phyloP scores from a whole-genome alignment of 1,140 invertebrate species.

The Odontomachus brunneus region DNA sequence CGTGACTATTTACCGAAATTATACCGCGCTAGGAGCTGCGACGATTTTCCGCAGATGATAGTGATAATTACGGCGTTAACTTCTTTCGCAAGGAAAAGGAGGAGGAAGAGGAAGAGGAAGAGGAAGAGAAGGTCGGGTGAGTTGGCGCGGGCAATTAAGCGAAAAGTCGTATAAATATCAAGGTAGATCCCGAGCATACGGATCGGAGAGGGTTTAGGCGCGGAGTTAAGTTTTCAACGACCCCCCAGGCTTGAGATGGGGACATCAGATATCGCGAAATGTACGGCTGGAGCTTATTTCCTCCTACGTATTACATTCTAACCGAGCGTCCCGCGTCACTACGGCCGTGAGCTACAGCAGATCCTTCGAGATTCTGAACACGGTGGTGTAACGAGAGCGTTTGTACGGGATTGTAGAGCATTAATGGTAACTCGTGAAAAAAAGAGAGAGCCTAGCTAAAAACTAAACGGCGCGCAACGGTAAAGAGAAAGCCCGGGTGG shows the following conservation, averaged over 20 bases:
- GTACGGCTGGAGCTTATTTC: conserved; percentile 78
- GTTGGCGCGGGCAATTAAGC: conserved; percentile 75
- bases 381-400: conserved; percentile 12
- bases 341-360: conserved; percentile 36
- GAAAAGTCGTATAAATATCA: conserved; percentile 78
- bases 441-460: not conserved
- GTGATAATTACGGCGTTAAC: conserved; percentile 75
- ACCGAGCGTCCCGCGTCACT: conserved; percentile 58
- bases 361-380: conserved; percentile 41
- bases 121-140: conserved; percentile 23
- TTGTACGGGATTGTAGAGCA: not conserved
- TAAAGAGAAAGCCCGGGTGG: conserved; percentile 10
- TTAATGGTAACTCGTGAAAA: conserved; percentile 21
- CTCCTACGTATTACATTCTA: conserved; percentile 75
- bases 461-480: conserved; percentile 3
- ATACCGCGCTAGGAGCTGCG: conserved; percentile 39
- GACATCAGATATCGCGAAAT: conserved; percentile 78
- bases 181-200: conserved; percentile 58
- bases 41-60: conserved; percentile 70
- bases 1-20: conserved; percentile 56
- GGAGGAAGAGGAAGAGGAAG: not conserved
- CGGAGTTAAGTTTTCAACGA: conserved; percentile 80
- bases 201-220: conserved; percentile 65
- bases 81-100: conserved; percentile 66
- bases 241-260: conserved; percentile 62